These are phyloP conservation scores for Anisognathus igniventris DNA, from an alignment of 2,797 vertebrate species.

Conservation along the genomic window DNA sequence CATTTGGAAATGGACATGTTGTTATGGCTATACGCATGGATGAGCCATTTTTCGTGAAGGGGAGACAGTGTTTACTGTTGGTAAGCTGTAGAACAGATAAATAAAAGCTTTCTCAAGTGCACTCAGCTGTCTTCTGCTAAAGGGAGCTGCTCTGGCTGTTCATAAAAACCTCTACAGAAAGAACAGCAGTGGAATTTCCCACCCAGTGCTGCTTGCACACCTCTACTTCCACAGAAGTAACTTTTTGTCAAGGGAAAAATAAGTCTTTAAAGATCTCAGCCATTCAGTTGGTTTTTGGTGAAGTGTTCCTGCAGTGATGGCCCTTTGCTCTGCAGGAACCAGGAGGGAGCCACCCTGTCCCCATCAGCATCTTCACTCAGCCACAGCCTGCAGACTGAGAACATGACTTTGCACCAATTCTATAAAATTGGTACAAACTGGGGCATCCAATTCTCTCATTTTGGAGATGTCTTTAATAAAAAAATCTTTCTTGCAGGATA, in stretches of 20 bases:
- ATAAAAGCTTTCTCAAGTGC: not conserved
- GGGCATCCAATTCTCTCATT: not conserved
- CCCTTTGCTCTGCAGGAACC: not conserved
- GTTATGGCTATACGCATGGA: not conserved
- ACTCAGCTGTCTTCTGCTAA: not conserved
- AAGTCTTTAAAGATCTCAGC: not conserved
- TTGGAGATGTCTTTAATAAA: not conserved
- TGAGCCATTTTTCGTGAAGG: not conserved
- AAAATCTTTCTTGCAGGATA: not conserved
- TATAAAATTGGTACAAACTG: not conserved
- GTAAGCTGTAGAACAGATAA: not conserved
- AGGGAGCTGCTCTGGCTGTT: not conserved
- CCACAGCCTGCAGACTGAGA: not conserved
- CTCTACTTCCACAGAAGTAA: not conserved
- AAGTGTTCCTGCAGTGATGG: not conserved
- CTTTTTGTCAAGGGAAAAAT: not conserved
- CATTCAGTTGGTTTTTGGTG: not conserved
- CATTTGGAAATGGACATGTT: not conserved
- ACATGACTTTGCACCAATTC: fast-evolving
- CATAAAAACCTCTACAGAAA: not conserved
- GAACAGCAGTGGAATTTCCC: fast-evolving
- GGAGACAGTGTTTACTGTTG: not conserved
- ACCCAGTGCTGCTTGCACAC: not conserved
- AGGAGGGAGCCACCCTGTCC: not conserved
- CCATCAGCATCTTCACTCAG: not conserved